These are phyloP conservation scores for Nannospalax galili DNA, from an alignment of 2,113 vertebrate genomes.

Conservation along the genomic window DNA sequence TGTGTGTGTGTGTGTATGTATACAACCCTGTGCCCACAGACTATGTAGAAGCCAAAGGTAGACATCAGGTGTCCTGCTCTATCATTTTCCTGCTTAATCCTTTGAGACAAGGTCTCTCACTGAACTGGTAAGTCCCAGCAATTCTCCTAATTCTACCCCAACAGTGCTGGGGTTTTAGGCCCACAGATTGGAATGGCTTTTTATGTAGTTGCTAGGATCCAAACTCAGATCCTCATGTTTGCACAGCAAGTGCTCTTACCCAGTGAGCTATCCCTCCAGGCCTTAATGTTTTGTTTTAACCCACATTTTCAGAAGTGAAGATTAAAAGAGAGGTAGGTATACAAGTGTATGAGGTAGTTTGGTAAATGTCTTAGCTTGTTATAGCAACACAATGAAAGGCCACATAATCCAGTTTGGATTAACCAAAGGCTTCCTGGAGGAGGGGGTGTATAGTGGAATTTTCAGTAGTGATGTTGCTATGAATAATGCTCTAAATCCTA, in stretches of 20 bases:
- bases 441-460: not conserved
- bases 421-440: not conserved
- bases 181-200: fast-evolving
- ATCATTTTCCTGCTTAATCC: not conserved
- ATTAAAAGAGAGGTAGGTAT: not conserved
- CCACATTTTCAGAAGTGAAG: not conserved
- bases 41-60: not conserved
- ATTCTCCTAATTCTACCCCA: not conserved
- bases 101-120: not conserved
- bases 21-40: not conserved
- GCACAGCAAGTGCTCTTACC: not conserved
- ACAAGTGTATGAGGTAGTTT: not conserved
- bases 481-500: not conserved
- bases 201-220: not conserved
- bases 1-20: not conserved
- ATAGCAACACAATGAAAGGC: not conserved
- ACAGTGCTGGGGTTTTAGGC: not conserved
- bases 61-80: not conserved
- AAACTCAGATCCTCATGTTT: not conserved
- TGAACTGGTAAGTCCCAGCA: not conserved
- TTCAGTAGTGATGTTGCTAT: too few species aligned
- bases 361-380: not conserved
- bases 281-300: not conserved
- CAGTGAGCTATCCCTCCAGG: too few species aligned
- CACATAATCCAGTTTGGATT: not conserved